Base-by-base conservation (phyloP, 2,888 invertebrate species). In the Nomada flava region DNA sequence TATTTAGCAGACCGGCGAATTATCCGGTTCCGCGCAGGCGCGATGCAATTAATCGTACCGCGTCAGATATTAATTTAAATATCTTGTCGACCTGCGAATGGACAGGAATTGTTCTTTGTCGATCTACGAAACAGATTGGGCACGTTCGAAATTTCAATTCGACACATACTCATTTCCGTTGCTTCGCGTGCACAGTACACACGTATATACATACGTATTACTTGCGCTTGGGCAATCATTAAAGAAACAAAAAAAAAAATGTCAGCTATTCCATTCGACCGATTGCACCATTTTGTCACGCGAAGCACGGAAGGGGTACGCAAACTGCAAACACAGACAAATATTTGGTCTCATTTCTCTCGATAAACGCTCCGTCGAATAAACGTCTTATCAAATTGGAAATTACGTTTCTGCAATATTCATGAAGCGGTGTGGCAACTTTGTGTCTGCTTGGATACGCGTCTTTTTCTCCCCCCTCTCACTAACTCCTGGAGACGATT, bases 1-100 rank as follows among this genome's bases (percentile, higher is more conserved):
- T 65, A 81, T 80, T 79, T 79, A 79, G 63, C 72, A 47, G 23
- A 9, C 57, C 42, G 10, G 55, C 29, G 53, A 71, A 67, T 71
- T 47, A 36, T 15, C 9, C 26, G n/a, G 10, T 15, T 63, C 13
- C 11, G 44, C 15, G 13, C 20, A 47, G 42, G 13, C 20, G 47
- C 42, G 18, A 9, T 57, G 20, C 36, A 63, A 67, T 72, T 68
- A 72, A 68, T 20, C 9, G 4, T 57, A 20, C 23, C 7, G 26
- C 20, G 47, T 36, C 13, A 10, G 47, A 47, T 55, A 7, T 26
- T 23, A 11, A 23, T 53, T 18, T 9, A 53, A 53, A n/a, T n/a
- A 57, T 11, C 11, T 4, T 11, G 57, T 13, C 26, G 9, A 13
- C 23, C 20, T 2, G 57, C 26, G 26, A 20, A 20, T 13, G 36